Conservation (phyloP, 2,797 vertebrate genomes). For the Alosa sapidissima region DNA sequence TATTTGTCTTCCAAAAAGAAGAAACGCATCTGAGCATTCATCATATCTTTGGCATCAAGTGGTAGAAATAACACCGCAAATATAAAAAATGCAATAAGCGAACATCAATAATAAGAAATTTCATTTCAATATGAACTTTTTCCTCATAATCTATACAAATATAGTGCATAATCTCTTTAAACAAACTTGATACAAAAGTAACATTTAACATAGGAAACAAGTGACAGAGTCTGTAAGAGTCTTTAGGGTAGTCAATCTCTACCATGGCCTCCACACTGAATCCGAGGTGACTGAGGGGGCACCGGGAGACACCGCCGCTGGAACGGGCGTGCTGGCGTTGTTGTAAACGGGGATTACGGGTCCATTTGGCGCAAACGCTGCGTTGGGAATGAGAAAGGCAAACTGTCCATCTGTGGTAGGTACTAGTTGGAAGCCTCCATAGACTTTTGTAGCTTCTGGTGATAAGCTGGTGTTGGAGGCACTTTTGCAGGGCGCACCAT, state of each 20-base stretch:
- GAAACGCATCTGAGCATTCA: conserved; percentile 81
- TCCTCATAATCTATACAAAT: conserved; percentile 88
- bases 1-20: conserved; percentile 92
- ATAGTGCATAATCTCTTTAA: conserved; percentile 85
- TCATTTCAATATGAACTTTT: conserved; percentile 98
- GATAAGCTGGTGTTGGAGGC: conserved; percentile 70
- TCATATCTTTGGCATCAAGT: conserved; percentile 96
- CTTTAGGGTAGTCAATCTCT: conserved; percentile 64
- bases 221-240: conserved; percentile 60
- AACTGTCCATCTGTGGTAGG: conserved; percentile 95
- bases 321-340: conserved; percentile 71
- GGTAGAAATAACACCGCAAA: conserved; percentile 82
- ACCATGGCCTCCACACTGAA: conserved; percentile 98
- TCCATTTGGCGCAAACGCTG: conserved; percentile 86
- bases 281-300: conserved; percentile 85
- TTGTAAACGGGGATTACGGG: conserved; percentile 91
- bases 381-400: conserved; percentile 95
- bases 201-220: conserved; percentile 67
- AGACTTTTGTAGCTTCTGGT: conserved; percentile 85
- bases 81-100: conserved; percentile 87
- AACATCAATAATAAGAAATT: conserved; percentile 90
- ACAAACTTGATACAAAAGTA: conserved; percentile 60
- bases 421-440: conserved; percentile 94
- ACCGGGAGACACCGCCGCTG: conserved; percentile 80
- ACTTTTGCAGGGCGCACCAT: conserved; percentile 82